Conservation (phyloP, 2,113 vertebrate species). For the Hypocryptadius cinnamomeus region DNA sequence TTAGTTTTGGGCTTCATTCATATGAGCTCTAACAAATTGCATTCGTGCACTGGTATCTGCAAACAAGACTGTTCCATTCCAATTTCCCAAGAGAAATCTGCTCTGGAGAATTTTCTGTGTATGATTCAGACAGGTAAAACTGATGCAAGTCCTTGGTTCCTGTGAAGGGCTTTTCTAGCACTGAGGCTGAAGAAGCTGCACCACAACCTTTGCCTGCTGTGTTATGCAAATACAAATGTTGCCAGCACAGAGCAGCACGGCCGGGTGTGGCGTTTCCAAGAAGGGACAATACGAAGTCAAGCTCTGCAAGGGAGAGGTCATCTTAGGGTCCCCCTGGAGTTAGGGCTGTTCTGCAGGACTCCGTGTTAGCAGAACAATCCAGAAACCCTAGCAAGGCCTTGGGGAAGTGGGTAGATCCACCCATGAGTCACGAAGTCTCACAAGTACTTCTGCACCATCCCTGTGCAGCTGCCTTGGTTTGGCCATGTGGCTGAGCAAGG, state of each 20-base stretch:
- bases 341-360: neutral
- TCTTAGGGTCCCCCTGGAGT: neutral
- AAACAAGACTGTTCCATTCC: neutral
- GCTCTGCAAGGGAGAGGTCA: neutral
- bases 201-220: neutral
- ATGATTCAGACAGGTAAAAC: neutral
- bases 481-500: rapidly evolving
- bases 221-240: neutral
- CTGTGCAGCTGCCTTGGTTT: neutral
- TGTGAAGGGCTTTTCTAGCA: neutral
- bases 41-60: neutral
- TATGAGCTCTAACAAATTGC: neutral
- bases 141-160: neutral
- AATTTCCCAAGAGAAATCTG: neutral
- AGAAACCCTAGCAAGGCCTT: neutral
- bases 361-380: neutral
- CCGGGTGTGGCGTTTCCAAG: neutral
- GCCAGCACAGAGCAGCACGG: neutral
- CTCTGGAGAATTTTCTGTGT: neutral
- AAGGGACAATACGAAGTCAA: neutral
- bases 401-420: neutral
- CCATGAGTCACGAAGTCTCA: neutral
- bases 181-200: neutral
- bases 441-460: neutral
- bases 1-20: neutral